Base-by-base conservation (phyloP, 1,140 invertebrate genomes). In the Leptinotarsa defecta region DNA sequence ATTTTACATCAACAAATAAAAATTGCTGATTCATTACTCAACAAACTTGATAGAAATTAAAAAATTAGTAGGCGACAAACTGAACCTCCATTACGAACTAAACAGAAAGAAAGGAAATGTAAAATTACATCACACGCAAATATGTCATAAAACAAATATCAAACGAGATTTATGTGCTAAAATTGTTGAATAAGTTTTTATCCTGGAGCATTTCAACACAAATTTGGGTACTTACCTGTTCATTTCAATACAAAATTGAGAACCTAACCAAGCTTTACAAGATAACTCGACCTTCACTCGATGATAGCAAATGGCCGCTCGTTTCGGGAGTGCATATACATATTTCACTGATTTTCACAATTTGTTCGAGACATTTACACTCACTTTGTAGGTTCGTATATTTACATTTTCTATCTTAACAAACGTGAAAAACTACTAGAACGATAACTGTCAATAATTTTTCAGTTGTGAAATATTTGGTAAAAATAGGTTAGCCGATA, bases 281-380 rank as follows among this genome's bases (percentile, higher is more conserved):
- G 62, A 71, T 68, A 80, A 83, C 84, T 85, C 84, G 81, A 84
- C 83, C 82, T 84, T 82, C 79, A 79, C 76, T 78, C 61, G 74
- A 73, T 76, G 75, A 61, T 68, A 77, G 77, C 77, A 83, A 81
- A 84, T 84, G 83, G 83, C 83, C 82, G 82, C 81, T 78, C 52
- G 68, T 69, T 49, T 48, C 17, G n/a, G 11, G 64, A 57, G 5
- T 57, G 15, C 13, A 57, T 19, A 19, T 57, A 17, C 52, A n/a
- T 17, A 48, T 61, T 74, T 27, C 48, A 74, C 65, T 20, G 27
- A 74, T 20, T 68, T 20, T 43, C 19, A 68, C 27, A 65, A 73
- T 65, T 34, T 65, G 15, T 11, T 24, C 68, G 68, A 13, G 19
- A 17, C 19, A n/a, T 70, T 70, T 13, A 11, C 27, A 43, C 68